These are phyloP conservation scores for Bombylius major DNA, from an alignment of 2,888 invertebrate species.

Conservation along the genomic window DNA sequence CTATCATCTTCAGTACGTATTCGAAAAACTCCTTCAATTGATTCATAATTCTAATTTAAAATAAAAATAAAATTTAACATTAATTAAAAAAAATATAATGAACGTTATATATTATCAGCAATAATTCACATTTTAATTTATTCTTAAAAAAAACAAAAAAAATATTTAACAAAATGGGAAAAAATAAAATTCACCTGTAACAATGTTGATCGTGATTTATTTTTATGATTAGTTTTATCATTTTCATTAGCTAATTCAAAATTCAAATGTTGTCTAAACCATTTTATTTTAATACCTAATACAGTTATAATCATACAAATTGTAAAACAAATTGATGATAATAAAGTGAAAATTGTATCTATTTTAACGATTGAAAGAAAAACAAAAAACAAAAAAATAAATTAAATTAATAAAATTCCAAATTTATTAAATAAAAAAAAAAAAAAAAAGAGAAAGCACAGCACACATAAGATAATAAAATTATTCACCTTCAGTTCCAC, in stretches of 20 bases:
- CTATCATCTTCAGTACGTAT: constrained; percentile 26
- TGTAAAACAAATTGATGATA: constrained; percentile 15
- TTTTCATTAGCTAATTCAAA: constrained; percentile 18
- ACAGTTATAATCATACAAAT: constrained; percentile 26
- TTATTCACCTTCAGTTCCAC: not conserved
- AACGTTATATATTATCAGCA: too few species aligned
- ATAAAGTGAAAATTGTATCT: constrained; percentile 8
- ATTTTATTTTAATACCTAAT: constrained; percentile 38
- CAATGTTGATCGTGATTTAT: too few species aligned
- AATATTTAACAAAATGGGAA: too few species aligned
- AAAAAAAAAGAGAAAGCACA: too few species aligned
- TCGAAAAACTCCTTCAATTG: constrained; percentile 29
- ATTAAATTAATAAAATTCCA: too few species aligned
- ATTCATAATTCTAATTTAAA: constrained; percentile 19
- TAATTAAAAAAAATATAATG: too few species aligned
- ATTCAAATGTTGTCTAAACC: constrained; percentile 38
- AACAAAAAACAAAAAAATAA: not conserved
- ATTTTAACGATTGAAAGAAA: not conserved
- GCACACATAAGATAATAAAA: too few species aligned
- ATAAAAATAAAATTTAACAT: too few species aligned
- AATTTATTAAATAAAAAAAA: too few species aligned
- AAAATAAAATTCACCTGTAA: not conserved
- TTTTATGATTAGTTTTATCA: too few species aligned
- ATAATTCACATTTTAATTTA: too few species aligned
- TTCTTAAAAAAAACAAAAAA: too few species aligned